These are phyloP conservation scores for Phalanger gymnotis DNA, from an alignment of 2,797 vertebrate species.

Conservation along the genomic window DNA sequence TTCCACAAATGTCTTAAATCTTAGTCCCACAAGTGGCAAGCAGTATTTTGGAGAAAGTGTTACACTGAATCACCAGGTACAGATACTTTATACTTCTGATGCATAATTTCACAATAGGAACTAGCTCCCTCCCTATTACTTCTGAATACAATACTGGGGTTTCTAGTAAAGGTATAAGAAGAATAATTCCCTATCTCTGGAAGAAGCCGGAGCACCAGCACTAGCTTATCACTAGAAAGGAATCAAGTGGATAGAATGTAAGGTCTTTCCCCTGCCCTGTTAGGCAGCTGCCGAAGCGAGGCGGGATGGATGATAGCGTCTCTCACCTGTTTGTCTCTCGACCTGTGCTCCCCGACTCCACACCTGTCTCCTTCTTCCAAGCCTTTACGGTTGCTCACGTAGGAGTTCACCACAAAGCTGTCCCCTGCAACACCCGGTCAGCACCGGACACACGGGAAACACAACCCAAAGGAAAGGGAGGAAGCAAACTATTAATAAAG, in stretches of 20 bases:
- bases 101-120: background rate
- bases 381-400: slow-evolving; percentile 84
- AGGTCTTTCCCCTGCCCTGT: background rate
- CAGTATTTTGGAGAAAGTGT: background rate
- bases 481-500: background rate
- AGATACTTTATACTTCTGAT: background rate
- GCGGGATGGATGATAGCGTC: background rate
- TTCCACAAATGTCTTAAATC: background rate
- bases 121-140: background rate
- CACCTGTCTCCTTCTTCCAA: slow-evolving; percentile 87
- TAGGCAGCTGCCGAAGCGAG: background rate
- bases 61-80: background rate
- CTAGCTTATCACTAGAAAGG: background rate
- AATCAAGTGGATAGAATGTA: background rate
- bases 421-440: slow-evolving; percentile 82
- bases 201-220: background rate
- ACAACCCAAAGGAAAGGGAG: background rate
- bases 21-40: background rate
- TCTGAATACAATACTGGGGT: background rate
- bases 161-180: background rate
- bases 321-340: slow-evolving; percentile 87
- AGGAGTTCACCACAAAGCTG: slow-evolving; percentile 89
- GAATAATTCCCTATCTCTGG: background rate
- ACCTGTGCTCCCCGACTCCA: slow-evolving; percentile 80
- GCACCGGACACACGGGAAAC: slow-evolving; percentile 5